Evolutionary conservation across 2,113 vertebrate genomes (phyloP), one percentile per base, ranked within the genome.

Genomic region (Gadus macrocephalus): DNA sequence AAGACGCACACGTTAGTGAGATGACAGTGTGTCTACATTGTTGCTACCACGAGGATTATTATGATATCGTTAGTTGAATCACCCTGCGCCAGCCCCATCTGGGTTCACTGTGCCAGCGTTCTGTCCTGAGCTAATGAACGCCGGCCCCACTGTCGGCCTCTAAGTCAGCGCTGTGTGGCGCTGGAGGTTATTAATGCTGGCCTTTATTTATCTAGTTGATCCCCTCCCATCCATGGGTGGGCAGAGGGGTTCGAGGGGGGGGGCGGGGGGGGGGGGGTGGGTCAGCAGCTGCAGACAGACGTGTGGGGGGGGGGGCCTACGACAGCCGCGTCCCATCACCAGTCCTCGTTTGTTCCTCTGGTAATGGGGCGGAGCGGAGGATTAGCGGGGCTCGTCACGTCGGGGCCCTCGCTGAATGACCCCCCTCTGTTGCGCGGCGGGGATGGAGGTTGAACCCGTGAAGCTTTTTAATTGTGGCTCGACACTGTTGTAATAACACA

Each of bases 201-300:
- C 66, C 69, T 79, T 83, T 90, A 85, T 86, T 87, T 86, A 79
- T 85, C 76, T 73, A 79, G 70, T 76, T 80, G 78, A 87, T 88
- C 78, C 71, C 71, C 65, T 22, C 63, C 64, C 55, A 14, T 86
- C 87, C 78, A 11, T 20, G 76, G 71, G 66, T 65, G 68, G 71
- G 28, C 64, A 70, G 28, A 25, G 60, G 53, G 20, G 31, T 4
- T 4, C 4, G 31, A n/a, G 28, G 28, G n/a, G 38, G 75, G 63
- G 53, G 78, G 76, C 78, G 77, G 78, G 71, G 72, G 7, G 65
- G 7, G 35, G 62, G 22, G 60, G 62, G 77, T 1, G 22, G 22
- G 22, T 1, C 25, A 25, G 25, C 76, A 64, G 25, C 70, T 58
- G 76, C 78, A 80, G 67, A 70, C 70, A 42, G 38, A 42, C 38